Base-by-base conservation (phyloP, 2,888 invertebrate species). In the Sinodicranocentrus sp. region DNA sequence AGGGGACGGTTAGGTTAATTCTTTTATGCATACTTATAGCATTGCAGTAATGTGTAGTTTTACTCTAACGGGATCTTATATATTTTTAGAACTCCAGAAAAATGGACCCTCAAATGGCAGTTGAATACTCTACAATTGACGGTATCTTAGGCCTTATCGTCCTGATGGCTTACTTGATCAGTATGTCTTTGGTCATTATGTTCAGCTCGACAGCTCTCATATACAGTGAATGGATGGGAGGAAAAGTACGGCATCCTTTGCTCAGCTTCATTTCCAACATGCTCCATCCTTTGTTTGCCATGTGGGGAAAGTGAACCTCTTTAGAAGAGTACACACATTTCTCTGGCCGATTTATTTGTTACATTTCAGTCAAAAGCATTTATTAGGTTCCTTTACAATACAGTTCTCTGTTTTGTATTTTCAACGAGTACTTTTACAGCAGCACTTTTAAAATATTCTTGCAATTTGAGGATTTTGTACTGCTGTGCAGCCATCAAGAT, bases 131-230 rank as follows among this genome's bases (percentile, higher is more conserved):
- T 17, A 85, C 85, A 1, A 59, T 83, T 44, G 85, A 85, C 25
- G 85, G 85, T 10, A 39, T 85, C 15, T 83, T 85, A 52, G 85
- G 85, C 13, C 33, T 85, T 0, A 57, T 85, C n/a, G 77, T 85
- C 13, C 33, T 85, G 8, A 19, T 70, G 13, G 78, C 85, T 10
- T 78, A 79, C 21, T 3, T 82, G 17, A 73, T 82, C 43, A 54
- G 82, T 13, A 6, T 72, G 1, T 67, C 82, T 1, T 13, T 85
- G 15, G 21, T 43, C 10, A 21, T 63, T 23, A 77, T 85, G 78
- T 85, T 76, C 61, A 70, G 77, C 26, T 85, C 85, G n/a, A 77
- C 85, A 17, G 82, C 82, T 2, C 39, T 73, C 39, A 85, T 85
- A 10, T 65, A 65, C 15, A 78, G 82, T 61, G 57, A 78, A 17